phyloP scores from a whole-genome alignment of 53 echinoderm and acorn worm genomes.

The Patiria pectinifera region DNA sequence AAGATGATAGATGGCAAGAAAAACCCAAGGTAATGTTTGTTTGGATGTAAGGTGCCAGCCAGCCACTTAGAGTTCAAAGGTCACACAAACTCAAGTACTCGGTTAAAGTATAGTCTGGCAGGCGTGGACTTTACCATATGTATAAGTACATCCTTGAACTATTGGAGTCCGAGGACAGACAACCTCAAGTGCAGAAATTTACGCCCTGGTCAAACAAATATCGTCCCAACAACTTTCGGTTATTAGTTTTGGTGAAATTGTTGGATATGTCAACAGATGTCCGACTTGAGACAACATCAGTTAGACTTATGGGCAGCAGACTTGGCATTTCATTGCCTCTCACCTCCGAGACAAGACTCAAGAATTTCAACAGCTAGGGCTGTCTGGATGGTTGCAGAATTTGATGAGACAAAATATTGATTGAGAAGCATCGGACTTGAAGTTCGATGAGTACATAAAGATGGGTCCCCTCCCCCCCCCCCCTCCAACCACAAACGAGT shows the following conservation, averaged over 20 bases:
- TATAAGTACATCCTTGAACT: slow-evolving; percentile 31
- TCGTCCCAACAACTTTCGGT: not conserved
- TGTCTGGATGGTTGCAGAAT: not conserved
- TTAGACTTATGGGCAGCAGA: slow-evolving; percentile 24
- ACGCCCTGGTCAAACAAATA: slow-evolving; percentile 19
- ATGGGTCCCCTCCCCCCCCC: no score
- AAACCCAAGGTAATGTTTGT: slow-evolving; percentile 39
- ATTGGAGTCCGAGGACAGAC: slow-evolving; percentile 42
- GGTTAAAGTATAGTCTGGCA: not conserved
- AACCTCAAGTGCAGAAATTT: not conserved
- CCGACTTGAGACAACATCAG: not conserved
- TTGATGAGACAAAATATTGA: not conserved
- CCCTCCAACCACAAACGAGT: no score
- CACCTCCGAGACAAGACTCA: not conserved
- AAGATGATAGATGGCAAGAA: slow-evolving; percentile 49
- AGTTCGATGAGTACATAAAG: no score
- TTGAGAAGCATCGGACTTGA: not conserved
- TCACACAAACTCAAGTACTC: slow-evolving; percentile 49
- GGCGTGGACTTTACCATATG: not conserved
- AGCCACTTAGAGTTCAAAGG: slow-evolving; percentile 40
- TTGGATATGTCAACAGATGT: slow-evolving; percentile 31
- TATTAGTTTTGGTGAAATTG: slow-evolving; percentile 15
- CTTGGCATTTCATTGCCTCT: not conserved
- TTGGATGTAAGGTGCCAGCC: slow-evolving; percentile 56
- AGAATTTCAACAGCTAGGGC: slow-evolving; percentile 1